Percentiles rank a stretch among this genome's conserved stretches.
Conservation (phyloP, 2,797 vertebrate species). For the Coendou prehensilis region DNA sequence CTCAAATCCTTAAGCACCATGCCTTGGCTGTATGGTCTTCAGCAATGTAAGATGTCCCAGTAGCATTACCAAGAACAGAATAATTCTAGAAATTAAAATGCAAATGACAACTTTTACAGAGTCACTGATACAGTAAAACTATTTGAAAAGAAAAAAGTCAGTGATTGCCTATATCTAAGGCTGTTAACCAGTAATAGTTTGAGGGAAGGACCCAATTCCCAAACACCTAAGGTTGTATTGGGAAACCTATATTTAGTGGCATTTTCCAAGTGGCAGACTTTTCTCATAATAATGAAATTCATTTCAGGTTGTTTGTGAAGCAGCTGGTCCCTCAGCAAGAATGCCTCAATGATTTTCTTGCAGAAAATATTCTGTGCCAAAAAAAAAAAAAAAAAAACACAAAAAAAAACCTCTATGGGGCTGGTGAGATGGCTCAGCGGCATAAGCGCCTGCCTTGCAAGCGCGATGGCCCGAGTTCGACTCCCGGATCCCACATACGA, state of each 20-base stretch:
- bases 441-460: too few species aligned
- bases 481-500: too few species aligned
- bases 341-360: constrained; percentile 48
- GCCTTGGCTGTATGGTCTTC: background rate
- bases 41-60: background rate
- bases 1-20: background rate
- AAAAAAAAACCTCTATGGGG: too few species aligned
- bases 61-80: constrained; percentile 2
- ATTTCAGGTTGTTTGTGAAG: constrained; percentile 40
- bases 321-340: constrained; percentile 26
- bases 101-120: constrained; percentile 21
- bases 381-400: background rate
- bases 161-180: background rate
- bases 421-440: too few species aligned
- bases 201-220: background rate
- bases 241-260: constrained; percentile 3
- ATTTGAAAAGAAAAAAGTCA: constrained; percentile 8
- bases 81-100: background rate
- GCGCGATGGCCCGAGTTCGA: too few species aligned
- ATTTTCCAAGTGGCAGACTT: constrained; percentile 46
- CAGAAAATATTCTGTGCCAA: constrained; percentile 8
- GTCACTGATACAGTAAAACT: background rate
- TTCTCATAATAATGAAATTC: constrained; percentile 51
- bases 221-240: background rate
- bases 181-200: background rate